phyloP scores from a whole-genome alignment of 1,140 invertebrate genomes.

The Stegodyphus dumicola region DNA sequence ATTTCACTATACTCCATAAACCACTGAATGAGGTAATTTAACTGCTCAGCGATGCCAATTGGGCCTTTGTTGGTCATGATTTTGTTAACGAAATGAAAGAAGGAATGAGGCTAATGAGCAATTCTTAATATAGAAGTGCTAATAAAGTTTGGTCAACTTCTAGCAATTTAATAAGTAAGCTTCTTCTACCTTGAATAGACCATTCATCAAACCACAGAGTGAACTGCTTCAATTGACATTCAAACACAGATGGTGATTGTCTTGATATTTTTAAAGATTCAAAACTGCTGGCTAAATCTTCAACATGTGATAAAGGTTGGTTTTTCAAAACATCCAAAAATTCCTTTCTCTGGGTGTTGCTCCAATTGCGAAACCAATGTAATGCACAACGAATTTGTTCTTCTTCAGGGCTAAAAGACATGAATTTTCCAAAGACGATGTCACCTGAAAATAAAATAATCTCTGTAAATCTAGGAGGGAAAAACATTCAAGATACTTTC shows the following conservation, averaged over 20 bases:
- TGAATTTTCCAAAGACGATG: neutral
- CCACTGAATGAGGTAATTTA: constrained; percentile 85
- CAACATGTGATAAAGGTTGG: neutral
- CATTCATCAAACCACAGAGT: constrained; percentile 47
- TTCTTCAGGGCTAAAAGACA: constrained; percentile 34
- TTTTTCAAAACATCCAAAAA: constrained; percentile 20
- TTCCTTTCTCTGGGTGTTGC: neutral
- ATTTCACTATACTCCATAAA: constrained; percentile 89
- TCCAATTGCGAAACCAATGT: constrained; percentile 39
- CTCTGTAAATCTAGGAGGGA: no score
- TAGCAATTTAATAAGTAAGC: constrained; percentile 29
- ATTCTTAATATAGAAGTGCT: neutral
- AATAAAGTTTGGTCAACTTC: constrained; percentile 25
- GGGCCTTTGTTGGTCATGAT: constrained; percentile 54
- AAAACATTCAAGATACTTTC: no score
- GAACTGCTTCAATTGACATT: constrained; percentile 52
- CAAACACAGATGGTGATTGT: constrained; percentile 26
- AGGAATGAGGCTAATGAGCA: neutral
- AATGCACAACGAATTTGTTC: constrained; percentile 20
- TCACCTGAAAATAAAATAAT: no score
- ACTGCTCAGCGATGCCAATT: constrained; percentile 68
- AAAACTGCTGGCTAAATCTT: constrained; percentile 7
- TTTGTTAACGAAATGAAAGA: neutral
- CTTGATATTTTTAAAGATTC: constrained; percentile 11
- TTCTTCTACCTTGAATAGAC: constrained; percentile 28